Evolutionary conservation across 2,888 invertebrate genomes (phyloP).

Genomic region (Gortyna flavago): DNA sequence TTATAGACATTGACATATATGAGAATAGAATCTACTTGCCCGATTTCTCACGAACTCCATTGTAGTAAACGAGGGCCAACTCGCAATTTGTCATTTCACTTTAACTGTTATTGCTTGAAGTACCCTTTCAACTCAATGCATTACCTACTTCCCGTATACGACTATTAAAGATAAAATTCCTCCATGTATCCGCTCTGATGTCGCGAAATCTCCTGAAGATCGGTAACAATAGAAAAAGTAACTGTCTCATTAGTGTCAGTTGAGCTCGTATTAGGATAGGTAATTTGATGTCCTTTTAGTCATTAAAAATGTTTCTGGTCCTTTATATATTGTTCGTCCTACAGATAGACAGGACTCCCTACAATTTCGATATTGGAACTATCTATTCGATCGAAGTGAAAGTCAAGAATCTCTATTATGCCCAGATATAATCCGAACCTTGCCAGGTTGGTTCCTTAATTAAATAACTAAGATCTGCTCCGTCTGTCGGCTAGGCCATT

Average conservation of each 20-base stretch:
- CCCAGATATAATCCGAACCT: slow-evolving; percentile 27
- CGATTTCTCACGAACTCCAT: slow-evolving; percentile 51
- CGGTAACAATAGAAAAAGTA: too few relatives aligned
- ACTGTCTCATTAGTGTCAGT: too few relatives aligned
- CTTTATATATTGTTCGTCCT: background rate
- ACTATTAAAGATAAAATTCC: slow-evolving; percentile 1
- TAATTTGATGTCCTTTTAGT: background rate
- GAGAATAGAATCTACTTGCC: slow-evolving; percentile 3
- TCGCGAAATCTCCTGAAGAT: too few relatives aligned
- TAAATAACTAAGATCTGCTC: slow-evolving; percentile 40
- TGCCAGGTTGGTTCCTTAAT: slow-evolving; percentile 40
- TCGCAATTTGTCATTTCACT: slow-evolving; percentile 45
- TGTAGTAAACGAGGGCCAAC: slow-evolving; percentile 24
- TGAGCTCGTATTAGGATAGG: too few relatives aligned
- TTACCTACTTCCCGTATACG: background rate
- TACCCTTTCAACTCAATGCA: slow-evolving; percentile 47
- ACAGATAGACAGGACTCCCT: background rate
- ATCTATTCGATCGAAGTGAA: slow-evolving; percentile 4
- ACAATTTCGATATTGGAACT: slow-evolving; percentile 31
- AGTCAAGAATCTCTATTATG: slow-evolving; percentile 26
- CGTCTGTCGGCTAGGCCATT: slow-evolving; percentile 8
- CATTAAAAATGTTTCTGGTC: background rate
- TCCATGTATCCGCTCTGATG: background rate
- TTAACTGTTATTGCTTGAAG: slow-evolving; percentile 39
- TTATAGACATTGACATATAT: too few relatives aligned